Evolutionary conservation across 2,113 vertebrate species (phyloP).

Genomic region (Microcebus murinus): DNA sequence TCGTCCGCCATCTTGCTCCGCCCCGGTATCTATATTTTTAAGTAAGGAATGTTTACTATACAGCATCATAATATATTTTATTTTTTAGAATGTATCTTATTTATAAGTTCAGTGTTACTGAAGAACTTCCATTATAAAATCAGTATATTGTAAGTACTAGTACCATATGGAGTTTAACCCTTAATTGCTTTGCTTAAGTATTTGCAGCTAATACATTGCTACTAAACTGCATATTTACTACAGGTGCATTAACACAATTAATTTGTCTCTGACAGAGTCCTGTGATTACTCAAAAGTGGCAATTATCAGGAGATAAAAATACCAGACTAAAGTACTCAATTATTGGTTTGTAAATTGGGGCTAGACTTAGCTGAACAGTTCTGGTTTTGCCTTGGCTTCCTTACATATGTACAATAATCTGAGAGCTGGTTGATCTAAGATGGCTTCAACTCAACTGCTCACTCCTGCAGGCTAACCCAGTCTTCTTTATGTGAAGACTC

Average conservation of each 20-base stretch:
- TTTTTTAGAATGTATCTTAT: constrained; percentile 1
- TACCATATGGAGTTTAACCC: not conserved
- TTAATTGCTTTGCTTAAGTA: not conserved
- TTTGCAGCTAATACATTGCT: not conserved
- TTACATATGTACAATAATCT: not conserved
- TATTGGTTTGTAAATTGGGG: not conserved
- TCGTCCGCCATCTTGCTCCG: too few species aligned
- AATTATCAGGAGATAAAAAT: constrained; percentile 30
- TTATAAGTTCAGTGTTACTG: constrained; percentile 3
- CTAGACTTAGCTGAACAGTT: not conserved
- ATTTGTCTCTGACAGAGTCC: not conserved
- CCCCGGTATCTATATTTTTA: not conserved
- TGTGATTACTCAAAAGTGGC: not conserved
- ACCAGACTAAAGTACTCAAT: not conserved
- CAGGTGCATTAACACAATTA: not conserved
- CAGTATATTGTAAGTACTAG: not conserved
- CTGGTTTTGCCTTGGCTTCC: not conserved
- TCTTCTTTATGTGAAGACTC: not conserved
- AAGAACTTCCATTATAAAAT: constrained; percentile 3
- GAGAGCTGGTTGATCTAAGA: not conserved
- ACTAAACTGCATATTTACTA: not conserved
- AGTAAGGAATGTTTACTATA: not conserved
- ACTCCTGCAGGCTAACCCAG: not conserved
- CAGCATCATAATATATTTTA: not conserved
- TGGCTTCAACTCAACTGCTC: not conserved